A percentile compares a stretch with the other conserved stretches of the same genome.
phyloP scores from a whole-genome alignment of 2,797 vertebrate species.

The Enoplosus armatus region DNA sequence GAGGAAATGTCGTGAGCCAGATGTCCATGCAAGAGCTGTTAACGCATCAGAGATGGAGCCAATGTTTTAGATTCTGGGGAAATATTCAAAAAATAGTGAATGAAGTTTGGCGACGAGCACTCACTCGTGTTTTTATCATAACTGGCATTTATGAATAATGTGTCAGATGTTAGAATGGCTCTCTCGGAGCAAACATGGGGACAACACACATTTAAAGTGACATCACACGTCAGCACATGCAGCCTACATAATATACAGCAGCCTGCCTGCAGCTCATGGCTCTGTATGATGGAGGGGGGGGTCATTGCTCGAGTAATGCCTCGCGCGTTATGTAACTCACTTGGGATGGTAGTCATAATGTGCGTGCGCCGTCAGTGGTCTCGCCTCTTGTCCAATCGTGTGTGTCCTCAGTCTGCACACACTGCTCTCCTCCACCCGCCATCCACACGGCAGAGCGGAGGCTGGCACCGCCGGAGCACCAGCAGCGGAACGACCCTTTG shows the following conservation, averaged over 20 bases:
- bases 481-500: conserved; percentile 65
- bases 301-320: conserved; percentile 68
- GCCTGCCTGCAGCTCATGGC: background rate
- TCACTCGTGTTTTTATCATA: too few species aligned
- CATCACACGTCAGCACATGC: background rate
- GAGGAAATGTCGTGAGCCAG: background rate
- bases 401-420: conserved; percentile 58
- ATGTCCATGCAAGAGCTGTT: background rate
- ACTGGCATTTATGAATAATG: background rate
- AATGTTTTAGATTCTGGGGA: background rate
- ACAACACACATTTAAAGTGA: background rate
- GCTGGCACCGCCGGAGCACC: conserved; percentile 55
- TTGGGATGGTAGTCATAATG: conserved; percentile 62
- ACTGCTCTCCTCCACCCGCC: conserved; percentile 48
- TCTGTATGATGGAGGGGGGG: background rate
- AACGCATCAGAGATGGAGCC: too few species aligned
- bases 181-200: too few species aligned
- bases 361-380: conserved; percentile 58
- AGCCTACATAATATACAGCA: background rate
- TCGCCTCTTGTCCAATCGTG: conserved; percentile 55
- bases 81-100: background rate
- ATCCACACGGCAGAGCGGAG: conserved; percentile 51
- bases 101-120: background rate
- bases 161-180: background rate
- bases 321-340: conserved; percentile 81